Conservation (phyloP, 2,113 vertebrate species). For the Silurus meridionalis region DNA sequence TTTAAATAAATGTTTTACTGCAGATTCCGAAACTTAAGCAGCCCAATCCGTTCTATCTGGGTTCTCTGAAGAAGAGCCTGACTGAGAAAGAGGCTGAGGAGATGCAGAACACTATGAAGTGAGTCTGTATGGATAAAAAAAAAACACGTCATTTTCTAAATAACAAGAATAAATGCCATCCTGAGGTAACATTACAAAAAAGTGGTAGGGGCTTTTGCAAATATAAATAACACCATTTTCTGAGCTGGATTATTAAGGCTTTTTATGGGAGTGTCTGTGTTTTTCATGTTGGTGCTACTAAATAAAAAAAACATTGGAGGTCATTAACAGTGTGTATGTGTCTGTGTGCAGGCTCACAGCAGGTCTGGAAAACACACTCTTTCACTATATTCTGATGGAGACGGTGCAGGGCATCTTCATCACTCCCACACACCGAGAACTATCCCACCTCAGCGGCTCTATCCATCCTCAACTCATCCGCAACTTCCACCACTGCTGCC, state of each 20-base stretch:
- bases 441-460: slow-evolving; percentile 83
- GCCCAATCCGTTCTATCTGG: slow-evolving; percentile 86
- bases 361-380: slow-evolving; percentile 91
- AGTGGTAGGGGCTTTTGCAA: too few species aligned
- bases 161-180: neutral
- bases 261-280: neutral
- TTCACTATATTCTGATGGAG: slow-evolving; percentile 93
- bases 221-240: neutral
- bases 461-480: slow-evolving; percentile 88
- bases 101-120: slow-evolving; percentile 81
- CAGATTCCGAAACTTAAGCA: slow-evolving; percentile 82
- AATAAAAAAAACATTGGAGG: neutral
- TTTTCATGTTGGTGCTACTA: neutral
- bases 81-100: slow-evolving; percentile 82
- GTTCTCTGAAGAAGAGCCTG: slow-evolving; percentile 81
- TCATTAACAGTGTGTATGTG: neutral
- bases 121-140: slow-evolving; percentile 53
- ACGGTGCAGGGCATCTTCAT: slow-evolving; percentile 91
- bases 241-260: neutral
- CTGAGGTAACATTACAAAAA: neutral
- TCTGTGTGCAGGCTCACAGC: slow-evolving; percentile 79
- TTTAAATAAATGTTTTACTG: neutral
- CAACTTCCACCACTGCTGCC: slow-evolving; percentile 95
- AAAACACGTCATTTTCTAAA: neutral
- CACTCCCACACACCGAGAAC: slow-evolving; percentile 86